Conservation (phyloP, 2,797 vertebrate species). For the Mycteria americana region DNA sequence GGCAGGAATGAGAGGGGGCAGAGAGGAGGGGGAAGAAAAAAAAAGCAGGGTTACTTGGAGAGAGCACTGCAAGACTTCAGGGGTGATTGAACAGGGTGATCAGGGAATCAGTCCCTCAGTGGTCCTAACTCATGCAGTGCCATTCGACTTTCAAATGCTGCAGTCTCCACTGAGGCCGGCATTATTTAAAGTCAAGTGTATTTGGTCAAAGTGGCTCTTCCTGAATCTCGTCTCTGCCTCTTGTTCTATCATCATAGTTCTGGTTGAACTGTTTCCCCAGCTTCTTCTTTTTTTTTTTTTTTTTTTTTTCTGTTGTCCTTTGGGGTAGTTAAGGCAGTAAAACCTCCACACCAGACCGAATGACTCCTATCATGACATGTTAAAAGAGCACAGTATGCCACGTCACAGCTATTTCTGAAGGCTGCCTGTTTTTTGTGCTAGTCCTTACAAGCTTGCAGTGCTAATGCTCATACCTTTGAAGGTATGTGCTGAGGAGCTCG, state of each 20-base stretch:
- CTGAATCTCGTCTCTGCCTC: background rate
- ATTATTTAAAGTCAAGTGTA: background rate
- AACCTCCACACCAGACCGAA: background rate
- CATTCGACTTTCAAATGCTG: background rate
- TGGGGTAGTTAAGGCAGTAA: background rate
- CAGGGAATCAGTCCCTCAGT: background rate
- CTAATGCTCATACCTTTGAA: constrained; percentile 14
- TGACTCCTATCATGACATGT: background rate
- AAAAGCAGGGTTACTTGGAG: background rate
- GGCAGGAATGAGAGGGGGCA: constrained; percentile 17
- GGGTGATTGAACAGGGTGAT: background rate
- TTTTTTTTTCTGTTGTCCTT: background rate
- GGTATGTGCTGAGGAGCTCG: background rate
- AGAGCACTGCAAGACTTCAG: background rate
- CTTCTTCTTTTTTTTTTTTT: background rate
- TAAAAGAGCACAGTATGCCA: background rate
- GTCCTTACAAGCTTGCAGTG: constrained; percentile 35
- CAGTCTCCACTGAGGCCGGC: background rate
- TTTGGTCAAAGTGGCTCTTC: background rate
- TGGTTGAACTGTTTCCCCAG: background rate
- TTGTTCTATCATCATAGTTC: background rate
- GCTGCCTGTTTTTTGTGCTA: constrained; percentile 9
- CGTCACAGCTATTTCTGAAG: background rate
- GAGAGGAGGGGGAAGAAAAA: background rate
- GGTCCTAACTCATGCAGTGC: background rate